A percentile compares a stretch with the other conserved stretches of the same genome.
Evolutionary conservation across 1,140 invertebrate species (phyloP).

Genomic region (Ips nitidus): DNA sequence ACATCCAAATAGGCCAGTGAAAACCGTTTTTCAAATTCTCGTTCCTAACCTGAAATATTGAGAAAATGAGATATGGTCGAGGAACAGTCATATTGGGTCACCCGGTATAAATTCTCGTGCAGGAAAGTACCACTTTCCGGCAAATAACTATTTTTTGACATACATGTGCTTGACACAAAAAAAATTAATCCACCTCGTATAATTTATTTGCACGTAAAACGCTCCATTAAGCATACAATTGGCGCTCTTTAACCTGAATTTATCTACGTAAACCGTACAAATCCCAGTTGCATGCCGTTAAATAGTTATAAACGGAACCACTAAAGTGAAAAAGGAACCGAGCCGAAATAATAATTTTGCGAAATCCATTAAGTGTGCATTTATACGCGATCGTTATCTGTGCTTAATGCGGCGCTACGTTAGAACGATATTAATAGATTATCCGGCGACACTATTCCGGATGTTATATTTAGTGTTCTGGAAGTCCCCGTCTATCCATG

Average conservation of each 20-base stretch:
- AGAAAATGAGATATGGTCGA: too few species aligned
- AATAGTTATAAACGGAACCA: not conserved
- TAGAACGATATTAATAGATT: constrained; percentile 5
- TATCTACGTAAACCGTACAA: not conserved
- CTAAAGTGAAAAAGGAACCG: not conserved
- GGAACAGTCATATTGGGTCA: too few species aligned
- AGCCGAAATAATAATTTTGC: not conserved
- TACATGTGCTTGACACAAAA: too few species aligned
- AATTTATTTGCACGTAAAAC: too few species aligned
- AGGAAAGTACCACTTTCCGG: too few species aligned
- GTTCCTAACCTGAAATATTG: too few species aligned
- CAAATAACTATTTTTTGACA: too few species aligned
- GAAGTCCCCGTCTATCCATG: constrained; percentile 20
- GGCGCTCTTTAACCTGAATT: constrained; percentile 1
- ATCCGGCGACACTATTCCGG: constrained; percentile 10
- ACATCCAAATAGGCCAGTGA: too few species aligned
- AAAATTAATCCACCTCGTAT: too few species aligned
- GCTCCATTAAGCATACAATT: not conserved
- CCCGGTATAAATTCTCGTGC: too few species aligned
- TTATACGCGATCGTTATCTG: not conserved
- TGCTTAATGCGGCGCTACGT: not conserved
- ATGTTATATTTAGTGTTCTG: constrained; percentile 24
- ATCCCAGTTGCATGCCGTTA: not conserved
- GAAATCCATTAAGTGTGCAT: not conserved
- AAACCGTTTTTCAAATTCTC: too few species aligned